Evolutionary conservation across 2,113 vertebrate species (phyloP), one percentile per base, ranked within the genome.

Genomic region (Oxyura jamaicensis): DNA sequence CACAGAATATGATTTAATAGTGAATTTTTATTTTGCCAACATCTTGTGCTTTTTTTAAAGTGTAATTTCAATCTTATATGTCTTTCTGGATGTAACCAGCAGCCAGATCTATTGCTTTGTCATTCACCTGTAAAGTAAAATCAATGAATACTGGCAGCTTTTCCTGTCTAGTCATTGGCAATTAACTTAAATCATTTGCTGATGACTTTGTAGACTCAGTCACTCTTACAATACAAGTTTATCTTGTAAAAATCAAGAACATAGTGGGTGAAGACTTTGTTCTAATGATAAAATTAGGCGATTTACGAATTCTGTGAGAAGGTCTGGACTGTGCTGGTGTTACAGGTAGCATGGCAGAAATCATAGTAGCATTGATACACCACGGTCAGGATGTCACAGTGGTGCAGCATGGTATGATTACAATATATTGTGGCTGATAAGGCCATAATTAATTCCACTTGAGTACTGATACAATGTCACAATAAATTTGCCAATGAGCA

Each of bases 381-480:
- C 11, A 3, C 9, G 55, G 58, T 52, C 73, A 76, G 82, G 66
- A 52, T 84, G 93, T 93, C 50, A 29, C 77, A 3, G 0, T 73
- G 89, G 84, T 79, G 91, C 81, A 66, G 75, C 28, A 56, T 4
- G 77, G 69, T 88, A 39, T 66, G 87, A 50, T 83, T 77, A 46
- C 67, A 86, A 31, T 76, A 56, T 44, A 84, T 53, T 71, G 77
- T 73, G 85, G 60, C 67, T 93, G 84, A 15, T 2, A 78, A 96
- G 76, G 55, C 74, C 96, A 17, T 95, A 95, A 97, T 96, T 97
- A 97, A 94, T 95, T 90, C 63, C 65, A 80, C 75, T 59, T 6
- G 41, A 79, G 14, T 63, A 52, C 52, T 83, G 72, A 77, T 91
- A 56, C 83, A 63, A n/a, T 55, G 84, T 81, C 87, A 91, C 85